Evolutionary conservation across 2,888 invertebrate genomes (phyloP).

Genomic region (Syrphus vitripennis): DNA sequence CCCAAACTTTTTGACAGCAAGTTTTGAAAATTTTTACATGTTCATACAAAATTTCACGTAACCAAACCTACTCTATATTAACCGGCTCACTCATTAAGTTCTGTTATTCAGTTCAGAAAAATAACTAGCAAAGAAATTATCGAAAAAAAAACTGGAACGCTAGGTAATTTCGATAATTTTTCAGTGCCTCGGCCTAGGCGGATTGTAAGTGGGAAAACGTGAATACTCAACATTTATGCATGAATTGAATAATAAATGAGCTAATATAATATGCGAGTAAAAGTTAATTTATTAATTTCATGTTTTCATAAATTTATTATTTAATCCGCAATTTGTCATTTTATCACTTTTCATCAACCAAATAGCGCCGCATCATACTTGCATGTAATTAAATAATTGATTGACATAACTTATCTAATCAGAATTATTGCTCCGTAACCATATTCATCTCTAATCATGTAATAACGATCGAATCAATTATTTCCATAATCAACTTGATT

Average conservation of each 20-base stretch:
- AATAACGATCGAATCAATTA: constrained; percentile 42
- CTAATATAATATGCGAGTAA: not conserved
- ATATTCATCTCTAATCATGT: constrained; percentile 18
- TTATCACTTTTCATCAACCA: not conserved
- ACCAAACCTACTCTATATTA: no score
- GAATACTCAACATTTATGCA: no score
- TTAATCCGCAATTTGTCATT: not conserved
- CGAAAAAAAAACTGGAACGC: no score
- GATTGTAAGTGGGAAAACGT: no score
- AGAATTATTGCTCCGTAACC: constrained; percentile 9
- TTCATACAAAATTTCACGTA: no score
- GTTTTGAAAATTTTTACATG: no score
- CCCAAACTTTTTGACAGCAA: no score
- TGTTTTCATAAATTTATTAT: not conserved
- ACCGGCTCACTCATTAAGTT: no score
- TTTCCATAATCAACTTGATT: constrained; percentile 25
- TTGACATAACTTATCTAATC: constrained; percentile 7
- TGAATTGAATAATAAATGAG: not conserved
- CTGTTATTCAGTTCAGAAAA: no score
- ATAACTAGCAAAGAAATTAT: no score
- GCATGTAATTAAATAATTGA: constrained; percentile 26
- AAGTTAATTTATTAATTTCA: not conserved
- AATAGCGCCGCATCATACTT: not conserved
- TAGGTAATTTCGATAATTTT: no score
- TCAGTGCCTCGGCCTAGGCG: no score